These are phyloP conservation scores for Sarcophilus harrisii DNA, from an alignment of 2,797 vertebrate genomes.

Conservation along the genomic window DNA sequence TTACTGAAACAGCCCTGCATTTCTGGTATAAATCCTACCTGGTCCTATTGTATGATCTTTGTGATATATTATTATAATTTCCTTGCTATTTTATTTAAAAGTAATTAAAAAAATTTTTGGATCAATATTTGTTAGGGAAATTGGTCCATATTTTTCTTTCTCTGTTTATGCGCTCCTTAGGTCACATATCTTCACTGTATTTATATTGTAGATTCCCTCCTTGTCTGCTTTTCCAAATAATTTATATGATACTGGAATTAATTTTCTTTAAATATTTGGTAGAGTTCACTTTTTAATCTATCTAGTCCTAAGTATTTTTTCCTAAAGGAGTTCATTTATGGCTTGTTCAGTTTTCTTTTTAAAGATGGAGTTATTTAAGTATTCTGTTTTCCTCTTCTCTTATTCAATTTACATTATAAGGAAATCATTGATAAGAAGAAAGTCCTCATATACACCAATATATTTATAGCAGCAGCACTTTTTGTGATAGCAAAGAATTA, in stretches of 20 bases:
- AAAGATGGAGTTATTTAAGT: neutral
- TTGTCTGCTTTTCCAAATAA: neutral
- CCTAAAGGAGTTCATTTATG: neutral
- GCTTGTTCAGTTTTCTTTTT: neutral
- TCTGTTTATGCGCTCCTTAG: neutral
- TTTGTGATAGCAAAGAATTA: neutral
- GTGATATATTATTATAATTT: neutral
- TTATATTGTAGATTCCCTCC: neutral
- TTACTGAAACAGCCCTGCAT: neutral
- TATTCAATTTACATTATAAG: neutral
- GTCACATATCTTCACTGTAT: neutral
- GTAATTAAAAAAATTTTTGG: neutral
- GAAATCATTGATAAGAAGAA: neutral
- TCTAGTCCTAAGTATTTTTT: neutral
- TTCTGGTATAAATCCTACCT: neutral
- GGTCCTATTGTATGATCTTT: neutral
- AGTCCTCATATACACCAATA: neutral
- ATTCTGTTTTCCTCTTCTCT: neutral
- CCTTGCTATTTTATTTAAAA: neutral
- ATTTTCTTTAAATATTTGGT: neutral
- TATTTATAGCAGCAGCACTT: neutral
- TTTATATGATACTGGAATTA: neutral
- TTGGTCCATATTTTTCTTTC: neutral
- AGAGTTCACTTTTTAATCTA: neutral
- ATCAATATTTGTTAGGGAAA: neutral